phyloP scores from a whole-genome alignment of 2,888 invertebrate species.

The Ormyrus labotus region DNA sequence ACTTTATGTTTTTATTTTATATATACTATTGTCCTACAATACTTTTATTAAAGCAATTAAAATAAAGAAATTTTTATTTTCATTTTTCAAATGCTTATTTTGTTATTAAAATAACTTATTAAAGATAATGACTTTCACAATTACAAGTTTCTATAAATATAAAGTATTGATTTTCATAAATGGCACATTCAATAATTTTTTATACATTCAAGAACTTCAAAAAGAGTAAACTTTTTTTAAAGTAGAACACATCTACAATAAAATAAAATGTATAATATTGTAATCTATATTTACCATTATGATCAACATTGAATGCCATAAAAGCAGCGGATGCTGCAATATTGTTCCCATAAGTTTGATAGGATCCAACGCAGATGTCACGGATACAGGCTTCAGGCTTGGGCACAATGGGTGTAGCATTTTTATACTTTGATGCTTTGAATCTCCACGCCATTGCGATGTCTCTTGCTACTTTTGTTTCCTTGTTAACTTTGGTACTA shows the following conservation, averaged over 20 bases:
- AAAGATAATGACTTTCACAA: background rate
- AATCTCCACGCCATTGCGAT: conserved; percentile 92
- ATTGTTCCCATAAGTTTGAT: conserved; percentile 96
- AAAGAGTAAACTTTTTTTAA: background rate
- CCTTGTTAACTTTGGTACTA: conserved; percentile 57
- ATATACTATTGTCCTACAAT: too few species aligned
- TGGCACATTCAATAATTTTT: background rate
- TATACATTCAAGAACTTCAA: background rate
- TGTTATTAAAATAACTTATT: background rate
- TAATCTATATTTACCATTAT: conserved; percentile 79
- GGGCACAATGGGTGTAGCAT: conserved; percentile 96
- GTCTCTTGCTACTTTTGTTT: conserved; percentile 57
- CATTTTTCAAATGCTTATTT: conserved; percentile 1
- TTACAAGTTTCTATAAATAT: conserved; percentile 19
- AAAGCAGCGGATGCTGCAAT: conserved; percentile 94
- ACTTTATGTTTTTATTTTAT: too few species aligned
- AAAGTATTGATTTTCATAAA: conserved; percentile 43
- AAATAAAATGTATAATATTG: conserved; percentile 8
- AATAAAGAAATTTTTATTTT: too few species aligned
- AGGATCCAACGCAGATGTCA: conserved; percentile 93
- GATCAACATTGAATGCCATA: conserved; percentile 97
- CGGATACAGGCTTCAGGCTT: conserved; percentile 93
- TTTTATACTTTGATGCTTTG: conserved; percentile 98
- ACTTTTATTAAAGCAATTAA: too few species aligned
- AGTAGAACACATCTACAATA: conserved; percentile 29